Conservation (phyloP, 2,113 vertebrate genomes). For the Sialia sialis region DNA sequence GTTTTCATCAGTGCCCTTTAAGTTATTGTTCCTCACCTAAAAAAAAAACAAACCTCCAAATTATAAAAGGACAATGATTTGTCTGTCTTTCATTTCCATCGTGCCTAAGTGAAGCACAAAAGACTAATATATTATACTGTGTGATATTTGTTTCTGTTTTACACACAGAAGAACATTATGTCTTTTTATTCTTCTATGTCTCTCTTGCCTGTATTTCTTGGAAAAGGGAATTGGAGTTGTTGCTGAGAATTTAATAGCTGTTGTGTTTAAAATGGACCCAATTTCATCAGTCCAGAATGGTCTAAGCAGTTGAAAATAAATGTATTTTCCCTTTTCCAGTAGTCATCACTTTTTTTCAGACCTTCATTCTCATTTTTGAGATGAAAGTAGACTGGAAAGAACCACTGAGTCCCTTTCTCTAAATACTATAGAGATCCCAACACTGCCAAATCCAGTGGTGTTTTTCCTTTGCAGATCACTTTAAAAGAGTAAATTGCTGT, state of each 20-base stretch:
- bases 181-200: slow-evolving; percentile 11
- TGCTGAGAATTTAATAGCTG: neutral
- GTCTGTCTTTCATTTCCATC: neutral
- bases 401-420: neutral
- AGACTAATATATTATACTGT: neutral
- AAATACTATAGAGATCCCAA: neutral
- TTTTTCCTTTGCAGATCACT: neutral
- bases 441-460: neutral
- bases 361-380: neutral
- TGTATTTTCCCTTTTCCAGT: neutral
- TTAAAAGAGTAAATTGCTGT: neutral
- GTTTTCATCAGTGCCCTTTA: neutral
- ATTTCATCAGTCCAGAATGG: neutral
- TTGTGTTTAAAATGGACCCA: neutral
- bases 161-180: neutral
- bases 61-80: neutral
- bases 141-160: slow-evolving; percentile 31
- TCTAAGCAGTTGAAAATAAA: neutral
- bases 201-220: slow-evolving; percentile 29
- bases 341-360: neutral
- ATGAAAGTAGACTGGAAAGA: neutral
- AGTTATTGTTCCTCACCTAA: neutral
- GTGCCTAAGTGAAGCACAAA: neutral
- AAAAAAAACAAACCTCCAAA: neutral
- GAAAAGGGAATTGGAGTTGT: neutral